Conservation (phyloP, 2,888 invertebrate species). For the Arctia plantaginis region DNA sequence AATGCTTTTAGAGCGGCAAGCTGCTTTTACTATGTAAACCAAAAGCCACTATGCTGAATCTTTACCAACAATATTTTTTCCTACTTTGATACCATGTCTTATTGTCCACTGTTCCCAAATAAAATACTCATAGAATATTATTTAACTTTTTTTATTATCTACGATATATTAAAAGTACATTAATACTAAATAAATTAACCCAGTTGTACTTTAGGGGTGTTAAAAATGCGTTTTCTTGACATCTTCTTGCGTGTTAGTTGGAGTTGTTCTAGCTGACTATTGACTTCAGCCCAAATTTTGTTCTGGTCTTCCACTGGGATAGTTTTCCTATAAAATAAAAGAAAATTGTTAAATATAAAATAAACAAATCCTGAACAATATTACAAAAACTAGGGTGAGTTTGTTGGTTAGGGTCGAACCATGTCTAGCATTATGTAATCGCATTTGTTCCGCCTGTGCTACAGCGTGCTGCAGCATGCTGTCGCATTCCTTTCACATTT, state of each 20-base stretch:
- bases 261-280: constrained; percentile 90
- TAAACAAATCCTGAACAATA: background rate
- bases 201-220: constrained; percentile 73
- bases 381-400: background rate
- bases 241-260: constrained; percentile 87
- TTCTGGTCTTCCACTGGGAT: constrained; percentile 96
- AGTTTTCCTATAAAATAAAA: constrained; percentile 85
- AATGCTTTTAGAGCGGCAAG: background rate
- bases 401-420: too few species aligned
- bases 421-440: too few species aligned
- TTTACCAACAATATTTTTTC: background rate
- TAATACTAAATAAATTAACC: constrained; percentile 58
- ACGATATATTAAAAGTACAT: constrained; percentile 30
- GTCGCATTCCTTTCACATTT: too few species aligned
- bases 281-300: constrained; percentile 94
- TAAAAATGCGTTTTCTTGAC: constrained; percentile 74
- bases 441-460: too few species aligned
- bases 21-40: too few species aligned
- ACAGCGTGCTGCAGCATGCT: too few species aligned
- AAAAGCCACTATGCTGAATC: too few species aligned
- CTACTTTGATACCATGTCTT: background rate
- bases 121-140: background rate
- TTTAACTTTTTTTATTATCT: constrained; percentile 39
- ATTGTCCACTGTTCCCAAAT: background rate
- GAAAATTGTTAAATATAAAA: background rate